A percentile compares a stretch with the other conserved stretches of the same genome.
Evolutionary conservation across 2,113 vertebrate genomes (phyloP).

Genomic region (Cyprinodon variegatus): DNA sequence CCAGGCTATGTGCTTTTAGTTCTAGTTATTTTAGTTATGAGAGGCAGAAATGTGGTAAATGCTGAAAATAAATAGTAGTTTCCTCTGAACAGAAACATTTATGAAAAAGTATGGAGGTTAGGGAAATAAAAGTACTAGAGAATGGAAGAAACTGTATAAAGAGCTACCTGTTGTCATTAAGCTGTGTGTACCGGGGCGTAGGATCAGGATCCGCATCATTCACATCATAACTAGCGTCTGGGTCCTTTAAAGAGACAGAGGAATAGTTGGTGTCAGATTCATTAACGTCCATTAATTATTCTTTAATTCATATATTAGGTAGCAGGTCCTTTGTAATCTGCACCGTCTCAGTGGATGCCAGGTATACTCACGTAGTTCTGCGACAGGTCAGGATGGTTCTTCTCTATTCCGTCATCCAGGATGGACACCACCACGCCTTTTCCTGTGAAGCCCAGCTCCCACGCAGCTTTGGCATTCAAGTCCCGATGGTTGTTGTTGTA

Average conservation of each 20-base stretch:
- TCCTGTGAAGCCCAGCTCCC: conserved; percentile 93
- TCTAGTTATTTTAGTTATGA: too few relatives aligned
- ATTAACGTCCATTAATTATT: neutral
- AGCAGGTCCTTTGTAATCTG: neutral
- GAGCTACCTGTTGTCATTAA: conserved; percentile 89
- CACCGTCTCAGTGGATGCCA: neutral
- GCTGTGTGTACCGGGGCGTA: conserved; percentile 95
- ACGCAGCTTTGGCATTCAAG: conserved; percentile 92
- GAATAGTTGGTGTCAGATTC: neutral
- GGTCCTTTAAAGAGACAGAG: conserved; percentile 66
- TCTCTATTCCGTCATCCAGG: conserved; percentile 97
- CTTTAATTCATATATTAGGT: neutral
- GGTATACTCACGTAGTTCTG: conserved; percentile 92
- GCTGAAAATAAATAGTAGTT: neutral
- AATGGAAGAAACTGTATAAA: neutral
- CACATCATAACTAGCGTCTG: conserved; percentile 94
- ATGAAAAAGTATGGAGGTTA: neutral
- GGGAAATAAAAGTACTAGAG: conserved; percentile 12
- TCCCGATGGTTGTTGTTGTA: conserved; percentile 87
- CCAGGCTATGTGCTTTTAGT: too few relatives aligned
- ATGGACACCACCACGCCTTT: conserved; percentile 95
- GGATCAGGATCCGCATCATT: conserved; percentile 96
- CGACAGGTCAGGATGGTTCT: conserved; percentile 94
- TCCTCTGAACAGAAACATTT: neutral
- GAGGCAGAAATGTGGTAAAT: too few relatives aligned